Percentiles rank a stretch among this genome's conserved stretches.
These are phyloP conservation scores for Arrhamphus sclerolepis DNA, from an alignment of 2,797 vertebrate genomes.

Conservation along the genomic window DNA sequence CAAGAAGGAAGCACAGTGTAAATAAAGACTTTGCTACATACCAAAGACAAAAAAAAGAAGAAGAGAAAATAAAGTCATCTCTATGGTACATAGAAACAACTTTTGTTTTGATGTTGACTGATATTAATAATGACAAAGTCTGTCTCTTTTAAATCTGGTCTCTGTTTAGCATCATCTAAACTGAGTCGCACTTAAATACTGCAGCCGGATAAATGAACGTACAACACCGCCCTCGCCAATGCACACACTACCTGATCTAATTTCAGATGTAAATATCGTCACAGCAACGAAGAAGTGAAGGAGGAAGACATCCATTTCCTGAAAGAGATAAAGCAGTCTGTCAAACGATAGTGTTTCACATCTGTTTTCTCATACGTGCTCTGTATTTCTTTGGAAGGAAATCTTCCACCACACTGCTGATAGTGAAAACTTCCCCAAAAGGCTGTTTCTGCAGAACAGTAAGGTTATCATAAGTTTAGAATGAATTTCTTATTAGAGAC, in stretches of 20 bases:
- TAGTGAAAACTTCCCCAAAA: not conserved
- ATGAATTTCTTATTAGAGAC: no score
- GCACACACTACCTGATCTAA: conserved; percentile 37
- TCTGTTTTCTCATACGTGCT: not conserved
- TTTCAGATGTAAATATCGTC: not conserved
- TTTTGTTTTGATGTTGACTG: no score
- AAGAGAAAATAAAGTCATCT: no score
- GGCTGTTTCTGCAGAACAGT: not conserved
- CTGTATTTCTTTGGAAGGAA: not conserved
- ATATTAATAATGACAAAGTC: no score
- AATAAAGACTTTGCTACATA: no score
- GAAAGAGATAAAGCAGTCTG: conserved; percentile 5
- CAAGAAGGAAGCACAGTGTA: no score
- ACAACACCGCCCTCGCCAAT: not conserved
- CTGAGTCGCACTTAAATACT: not conserved
- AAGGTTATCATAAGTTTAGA: not conserved
- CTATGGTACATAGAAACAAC: no score
- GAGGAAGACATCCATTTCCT: conserved; percentile 38
- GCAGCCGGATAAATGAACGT: not conserved
- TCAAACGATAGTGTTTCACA: no score
- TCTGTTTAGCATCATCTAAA: not conserved
- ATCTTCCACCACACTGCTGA: no score
- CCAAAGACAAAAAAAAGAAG: no score
- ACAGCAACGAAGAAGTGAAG: conserved; percentile 18
- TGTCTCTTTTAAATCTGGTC: not conserved